Base-by-base conservation (phyloP, 2,888 invertebrate genomes). In the Cactoblastis cactorum region DNA sequence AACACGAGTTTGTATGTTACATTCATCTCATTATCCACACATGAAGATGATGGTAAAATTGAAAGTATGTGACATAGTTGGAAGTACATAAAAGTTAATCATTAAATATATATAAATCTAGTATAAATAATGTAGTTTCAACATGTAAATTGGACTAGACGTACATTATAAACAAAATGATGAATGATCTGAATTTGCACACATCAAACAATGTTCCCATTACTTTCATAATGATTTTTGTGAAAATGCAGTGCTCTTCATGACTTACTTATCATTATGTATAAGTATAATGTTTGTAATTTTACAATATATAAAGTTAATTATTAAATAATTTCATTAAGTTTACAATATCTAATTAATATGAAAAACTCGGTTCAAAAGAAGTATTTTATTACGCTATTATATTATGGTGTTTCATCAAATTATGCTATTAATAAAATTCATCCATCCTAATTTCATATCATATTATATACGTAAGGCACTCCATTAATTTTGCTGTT, bases 391-490 rank as follows among this genome's bases (percentile, higher is more conserved):
- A 83, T 80, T 81, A 81, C 71, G 67, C 81, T 87, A 87, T 83
- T 80, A 83, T 82, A 77, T 78, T 79, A 80, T 89, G 89, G 87
- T 89, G 89, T 89, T 85, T 82, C 80, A 73, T 88, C 81, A 79
- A 88, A 88, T 89, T 87, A 89, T 85, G 83, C 89, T 89, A 89
- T 76, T n/a, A 84, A 83, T 89, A 89, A 86, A 85, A 82, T 83
- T 88, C 86, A 80, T 85, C 71, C 83, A 77, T 76, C 79, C 89
- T 90, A 89, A 82, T 82, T 83, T 85, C 83, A 86, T 88, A 85
- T 85, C 72, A 83, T 87, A 88, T 80, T 86, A 83, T 78, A 82
- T 89, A 90, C 85, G 84, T 90, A 90, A 90, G 90, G 90, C 90
- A 90, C 90, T 90, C 90, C 88, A 79, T 85, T 86, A 83, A 85